Base-by-base conservation (phyloP, 2,113 vertebrate genomes). In the Melanerpes aurifrons region DNA sequence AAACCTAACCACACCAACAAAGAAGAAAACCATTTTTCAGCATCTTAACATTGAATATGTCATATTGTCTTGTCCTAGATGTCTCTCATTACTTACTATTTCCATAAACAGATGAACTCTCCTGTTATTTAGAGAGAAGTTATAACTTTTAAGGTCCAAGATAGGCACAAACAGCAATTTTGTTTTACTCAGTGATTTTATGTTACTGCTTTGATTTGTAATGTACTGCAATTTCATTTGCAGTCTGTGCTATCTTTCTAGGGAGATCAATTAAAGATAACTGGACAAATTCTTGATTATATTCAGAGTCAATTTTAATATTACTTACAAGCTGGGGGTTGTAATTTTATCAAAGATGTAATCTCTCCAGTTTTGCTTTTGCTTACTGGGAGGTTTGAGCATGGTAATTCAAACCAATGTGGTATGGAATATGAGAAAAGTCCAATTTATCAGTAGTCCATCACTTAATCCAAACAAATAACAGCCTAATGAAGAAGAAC, bases 251-350 rank as follows among this genome's bases (percentile, higher is more conserved):
- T 95, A 59, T 95, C 77, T 91, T 96, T 96, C 94, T 73, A 90
- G 79, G 67, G 43, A 97, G 92, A 97, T 97, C 91, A 97, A 96
- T 97, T 96, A 97, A 97, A 97, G 95, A 97, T 96, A 97, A 96
- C 92, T 12, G 10, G 82, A 94, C 91, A 97, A 97, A 97, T 92
- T 78, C 73, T 90, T 96, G 80, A 95, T 96, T 96, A 81, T 88
- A 96, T 96, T 96, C 76, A 87, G 87, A 97, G 66, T 73, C 85
- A 95, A 95, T 96, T 97, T 98, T 97, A 95, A 95, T 95, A 96
- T 96, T 95, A 93, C 57, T 94, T 96, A 70, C 70, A 95, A 88
- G 54, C 92, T 73, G 71, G 71, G 80, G 35, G 91, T 40, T 92
- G 73, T 69, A 86, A 95, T 96, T 87, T 96, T 97, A 96, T 94